These are phyloP conservation scores for Oncopodura yosiiana DNA, from an alignment of 1,140 invertebrate genomes.

Conservation along the genomic window DNA sequence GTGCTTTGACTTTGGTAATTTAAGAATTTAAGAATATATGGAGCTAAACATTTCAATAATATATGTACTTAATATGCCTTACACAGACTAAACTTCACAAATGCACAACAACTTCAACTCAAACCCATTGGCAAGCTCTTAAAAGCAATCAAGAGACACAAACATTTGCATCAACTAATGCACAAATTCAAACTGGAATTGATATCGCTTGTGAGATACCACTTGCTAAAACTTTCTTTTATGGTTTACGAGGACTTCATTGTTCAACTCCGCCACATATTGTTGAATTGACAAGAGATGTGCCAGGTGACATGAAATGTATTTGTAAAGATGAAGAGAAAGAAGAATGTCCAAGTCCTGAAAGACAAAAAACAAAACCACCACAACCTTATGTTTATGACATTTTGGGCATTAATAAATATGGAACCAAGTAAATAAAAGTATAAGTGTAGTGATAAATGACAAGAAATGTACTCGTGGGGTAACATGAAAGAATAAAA, in stretches of 20 bases:
- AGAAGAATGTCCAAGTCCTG: neutral
- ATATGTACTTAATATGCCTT: slow-evolving; percentile 7
- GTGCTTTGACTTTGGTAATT: slow-evolving; percentile 57
- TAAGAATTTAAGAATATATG: neutral
- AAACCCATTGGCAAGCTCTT: slow-evolving; percentile 41
- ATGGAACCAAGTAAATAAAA: too few relatives aligned
- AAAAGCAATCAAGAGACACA: slow-evolving; percentile 15
- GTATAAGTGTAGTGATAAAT: too few relatives aligned
- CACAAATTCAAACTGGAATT: slow-evolving; percentile 10
- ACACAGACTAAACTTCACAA: slow-evolving; percentile 45
- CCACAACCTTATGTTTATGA: too few relatives aligned
- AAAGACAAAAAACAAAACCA: neutral
- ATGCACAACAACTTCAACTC: slow-evolving; percentile 50
- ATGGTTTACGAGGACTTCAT: slow-evolving; percentile 29
- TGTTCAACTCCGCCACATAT: slow-evolving; percentile 24
- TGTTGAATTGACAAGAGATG: slow-evolving; percentile 25
- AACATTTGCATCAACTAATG: slow-evolving; percentile 14
- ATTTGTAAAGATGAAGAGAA: neutral
- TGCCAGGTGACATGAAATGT: slow-evolving; percentile 7
- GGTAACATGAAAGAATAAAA: too few relatives aligned
- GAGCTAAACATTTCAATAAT: neutral
- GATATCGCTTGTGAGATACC: slow-evolving; percentile 13
- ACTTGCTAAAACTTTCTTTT: slow-evolving; percentile 23
- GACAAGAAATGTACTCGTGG: too few relatives aligned
- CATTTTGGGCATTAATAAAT: neutral